Conservation (phyloP, 1,140 invertebrate species). For the Drosophila mauritiana region DNA sequence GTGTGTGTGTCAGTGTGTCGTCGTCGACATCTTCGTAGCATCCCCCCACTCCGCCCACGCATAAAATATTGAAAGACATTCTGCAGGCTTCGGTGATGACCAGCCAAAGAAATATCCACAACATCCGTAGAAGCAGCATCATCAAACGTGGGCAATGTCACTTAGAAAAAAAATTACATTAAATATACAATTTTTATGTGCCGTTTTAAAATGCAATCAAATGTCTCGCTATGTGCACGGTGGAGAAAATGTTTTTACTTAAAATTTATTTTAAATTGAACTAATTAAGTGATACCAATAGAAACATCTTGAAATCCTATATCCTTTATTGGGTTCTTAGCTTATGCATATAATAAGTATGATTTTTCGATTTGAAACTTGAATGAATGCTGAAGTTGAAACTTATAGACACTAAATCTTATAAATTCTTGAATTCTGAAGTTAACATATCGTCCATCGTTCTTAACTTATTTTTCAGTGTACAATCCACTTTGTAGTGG, state of each 20-base stretch:
- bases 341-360: not conserved
- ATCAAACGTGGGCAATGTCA: constrained; percentile 23
- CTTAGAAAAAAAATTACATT: constrained; percentile 3
- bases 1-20: constrained; percentile 57
- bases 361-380: too few relatives aligned
- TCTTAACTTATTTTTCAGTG: constrained; percentile 1
- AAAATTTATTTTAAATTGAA: not conserved
- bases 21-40: constrained; percentile 37
- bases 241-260: not conserved
- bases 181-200: not conserved
- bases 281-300: not conserved
- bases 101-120: constrained; percentile 23
- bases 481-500: constrained; percentile 1
- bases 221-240: not conserved
- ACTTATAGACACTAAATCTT: too few relatives aligned
- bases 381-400: not conserved
- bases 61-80: constrained; percentile 76
- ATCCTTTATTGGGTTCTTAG: not conserved
- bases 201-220: not conserved
- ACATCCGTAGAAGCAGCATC: constrained; percentile 17
- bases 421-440: too few relatives aligned
- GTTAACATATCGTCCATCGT: too few relatives aligned
- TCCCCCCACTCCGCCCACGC: constrained; percentile 55
- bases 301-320: too few relatives aligned
- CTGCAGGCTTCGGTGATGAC: constrained; percentile 50